phyloP scores from a whole-genome alignment of 2,888 invertebrate species.

The Nebria brevicollis region DNA sequence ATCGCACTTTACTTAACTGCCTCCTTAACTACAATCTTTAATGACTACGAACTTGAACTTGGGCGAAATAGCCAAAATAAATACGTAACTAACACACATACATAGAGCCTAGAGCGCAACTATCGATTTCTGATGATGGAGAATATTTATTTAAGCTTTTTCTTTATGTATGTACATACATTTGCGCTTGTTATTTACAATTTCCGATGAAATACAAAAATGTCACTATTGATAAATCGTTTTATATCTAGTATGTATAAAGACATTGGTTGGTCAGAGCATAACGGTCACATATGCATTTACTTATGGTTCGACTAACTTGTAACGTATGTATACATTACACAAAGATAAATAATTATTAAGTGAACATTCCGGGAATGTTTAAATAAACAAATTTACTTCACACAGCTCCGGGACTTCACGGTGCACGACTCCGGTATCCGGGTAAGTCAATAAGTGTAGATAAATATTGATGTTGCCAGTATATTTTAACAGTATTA shows the following conservation, averaged over 20 bases:
- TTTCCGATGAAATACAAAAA: no score
- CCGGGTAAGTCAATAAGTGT: constrained; percentile 33
- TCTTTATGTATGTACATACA: no score
- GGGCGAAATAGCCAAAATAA: not conserved
- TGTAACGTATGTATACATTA: constrained; percentile 18
- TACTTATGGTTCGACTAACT: not conserved
- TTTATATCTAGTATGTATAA: no score
- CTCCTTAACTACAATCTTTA: not conserved
- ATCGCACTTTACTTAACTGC: not conserved
- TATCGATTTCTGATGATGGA: no score
- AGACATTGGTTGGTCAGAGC: no score
- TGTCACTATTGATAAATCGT: no score
- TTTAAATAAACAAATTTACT: constrained; percentile 33
- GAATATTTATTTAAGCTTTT: no score
- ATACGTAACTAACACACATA: not conserved
- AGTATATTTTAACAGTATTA: not conserved
- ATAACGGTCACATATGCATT: no score
- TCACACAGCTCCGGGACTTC: not conserved
- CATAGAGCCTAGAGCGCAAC: no score
- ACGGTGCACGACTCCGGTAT: constrained; percentile 7
- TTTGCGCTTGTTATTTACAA: no score
- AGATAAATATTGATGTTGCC: constrained; percentile 32
- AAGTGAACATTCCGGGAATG: constrained; percentile 30
- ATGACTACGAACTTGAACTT: not conserved
- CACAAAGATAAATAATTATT: constrained; percentile 28